These are phyloP conservation scores for Pimpla rufipes DNA, from an alignment of 2,888 invertebrate genomes.

Conservation along the genomic window DNA sequence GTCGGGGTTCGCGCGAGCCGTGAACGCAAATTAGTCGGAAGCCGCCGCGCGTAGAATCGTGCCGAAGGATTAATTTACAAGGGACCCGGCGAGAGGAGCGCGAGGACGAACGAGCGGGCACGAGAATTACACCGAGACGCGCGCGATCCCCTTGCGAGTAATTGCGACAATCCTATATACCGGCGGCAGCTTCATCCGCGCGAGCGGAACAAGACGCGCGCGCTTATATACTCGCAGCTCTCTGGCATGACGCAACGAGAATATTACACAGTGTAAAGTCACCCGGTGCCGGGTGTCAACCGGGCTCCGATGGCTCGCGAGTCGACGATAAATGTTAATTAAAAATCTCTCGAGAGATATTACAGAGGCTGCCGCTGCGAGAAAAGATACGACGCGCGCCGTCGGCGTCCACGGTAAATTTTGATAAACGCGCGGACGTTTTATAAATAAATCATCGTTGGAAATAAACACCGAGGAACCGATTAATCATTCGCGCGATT, in stretches of 20 bases:
- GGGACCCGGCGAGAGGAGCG: constrained; percentile 31
- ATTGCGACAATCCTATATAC: constrained; percentile 34
- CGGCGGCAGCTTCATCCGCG: neutral
- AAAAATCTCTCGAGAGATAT: too few relatives aligned
- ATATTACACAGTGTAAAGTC: constrained; percentile 30
- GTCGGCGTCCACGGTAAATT: too few relatives aligned
- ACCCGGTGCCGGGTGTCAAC: constrained; percentile 17
- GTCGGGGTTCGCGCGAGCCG: too few relatives aligned
- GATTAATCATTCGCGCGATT: neutral
- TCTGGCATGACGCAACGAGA: constrained; percentile 26
- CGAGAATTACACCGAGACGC: constrained; percentile 16
- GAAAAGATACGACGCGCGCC: neutral
- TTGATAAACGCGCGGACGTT: too few relatives aligned
- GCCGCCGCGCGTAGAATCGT: constrained; percentile 36
- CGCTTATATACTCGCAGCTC: neutral
- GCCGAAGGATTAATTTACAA: constrained; percentile 53
- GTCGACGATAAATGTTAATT: neutral
- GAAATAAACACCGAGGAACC: neutral
- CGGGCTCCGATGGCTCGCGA: neutral
- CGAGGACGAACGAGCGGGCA: constrained; percentile 24
- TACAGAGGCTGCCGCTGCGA: too few relatives aligned
- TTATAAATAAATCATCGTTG: too few relatives aligned
- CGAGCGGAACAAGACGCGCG: constrained; percentile 16
- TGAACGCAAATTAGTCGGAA: constrained; percentile 53
- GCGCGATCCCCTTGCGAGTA: constrained; percentile 30